These are phyloP conservation scores for Quadroppia sp. DNA, from an alignment of 2,888 invertebrate genomes.

Conservation along the genomic window DNA sequence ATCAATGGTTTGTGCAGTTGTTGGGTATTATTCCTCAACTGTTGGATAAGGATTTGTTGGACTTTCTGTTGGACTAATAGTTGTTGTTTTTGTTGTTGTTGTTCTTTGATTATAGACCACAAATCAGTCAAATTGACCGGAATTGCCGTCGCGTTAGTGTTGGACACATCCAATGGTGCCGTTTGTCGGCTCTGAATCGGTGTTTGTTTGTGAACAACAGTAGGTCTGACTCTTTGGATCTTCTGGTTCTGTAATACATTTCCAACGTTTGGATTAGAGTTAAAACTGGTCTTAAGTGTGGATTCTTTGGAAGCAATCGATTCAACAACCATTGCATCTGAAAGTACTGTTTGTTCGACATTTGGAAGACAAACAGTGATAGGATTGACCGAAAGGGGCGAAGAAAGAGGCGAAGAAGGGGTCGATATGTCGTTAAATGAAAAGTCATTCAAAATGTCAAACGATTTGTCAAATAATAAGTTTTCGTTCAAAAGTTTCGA, in stretches of 20 bases:
- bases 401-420: not conserved
- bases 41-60: conserved; percentile 46
- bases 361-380: not conserved
- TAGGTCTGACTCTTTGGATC: conserved; percentile 14
- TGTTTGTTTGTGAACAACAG: conserved; percentile 15
- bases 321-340: not conserved
- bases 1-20: conserved; percentile 43
- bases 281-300: not conserved
- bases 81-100: conserved; percentile 46
- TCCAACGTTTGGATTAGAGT: not conserved
- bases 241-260: conserved; percentile 4
- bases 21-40: conserved; percentile 32
- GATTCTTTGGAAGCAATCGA: not conserved
- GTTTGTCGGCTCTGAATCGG: not conserved
- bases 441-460: conserved; percentile 8
- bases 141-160: conserved; percentile 24
- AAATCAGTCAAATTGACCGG: conserved; percentile 43
- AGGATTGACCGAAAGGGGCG: not conserved
- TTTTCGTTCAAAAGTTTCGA: not conserved
- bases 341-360: not conserved
- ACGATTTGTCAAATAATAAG: conserved; percentile 18
- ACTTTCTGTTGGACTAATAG: conserved; percentile 48
- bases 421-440: not conserved
- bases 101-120: conserved; percentile 43
- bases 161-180: too few relatives aligned